phyloP scores from a whole-genome alignment of 2,888 invertebrate species.

The Drepanosiphum platanoidis region DNA sequence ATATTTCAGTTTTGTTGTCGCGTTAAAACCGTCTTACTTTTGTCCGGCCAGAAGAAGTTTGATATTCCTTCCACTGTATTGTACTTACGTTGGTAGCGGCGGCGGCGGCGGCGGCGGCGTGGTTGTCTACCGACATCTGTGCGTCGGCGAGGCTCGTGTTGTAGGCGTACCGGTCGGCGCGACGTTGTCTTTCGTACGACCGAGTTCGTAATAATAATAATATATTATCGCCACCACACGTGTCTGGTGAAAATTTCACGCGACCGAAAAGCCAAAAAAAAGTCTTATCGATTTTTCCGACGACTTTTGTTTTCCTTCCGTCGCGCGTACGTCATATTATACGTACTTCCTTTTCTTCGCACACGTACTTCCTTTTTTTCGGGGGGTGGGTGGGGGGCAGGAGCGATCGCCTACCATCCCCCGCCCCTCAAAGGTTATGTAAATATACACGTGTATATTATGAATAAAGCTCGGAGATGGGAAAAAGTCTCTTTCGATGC shows the following conservation, averaged over 20 bases:
- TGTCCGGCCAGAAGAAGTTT: too few relatives aligned
- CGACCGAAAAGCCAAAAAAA: neutral
- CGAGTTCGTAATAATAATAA: conserved; percentile 14
- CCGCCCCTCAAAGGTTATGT: too few relatives aligned
- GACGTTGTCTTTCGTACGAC: conserved; percentile 41
- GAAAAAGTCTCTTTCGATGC: too few relatives aligned
- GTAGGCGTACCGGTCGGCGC: conserved; percentile 48
- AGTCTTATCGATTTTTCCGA: conserved; percentile 41
- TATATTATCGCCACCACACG: conserved; percentile 18
- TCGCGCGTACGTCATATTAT: too few relatives aligned
- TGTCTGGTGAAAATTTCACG: conserved; percentile 44
- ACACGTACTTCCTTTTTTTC: too few relatives aligned
- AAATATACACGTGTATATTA: too few relatives aligned
- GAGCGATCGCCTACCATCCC: too few relatives aligned
- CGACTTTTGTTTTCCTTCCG: neutral
- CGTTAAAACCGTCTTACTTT: too few relatives aligned
- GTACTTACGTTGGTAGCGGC: neutral
- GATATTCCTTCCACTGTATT: neutral
- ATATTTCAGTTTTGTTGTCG: too few relatives aligned
- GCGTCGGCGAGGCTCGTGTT: conserved; percentile 45
- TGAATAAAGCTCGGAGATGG: too few relatives aligned
- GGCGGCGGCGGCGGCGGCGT: too few relatives aligned
- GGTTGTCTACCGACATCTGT: conserved; percentile 38
- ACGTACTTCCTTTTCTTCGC: neutral
- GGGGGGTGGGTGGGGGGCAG: too few relatives aligned